Evolutionary conservation across 2,888 invertebrate species (phyloP).

Genomic region (Tinea pellionella): DNA sequence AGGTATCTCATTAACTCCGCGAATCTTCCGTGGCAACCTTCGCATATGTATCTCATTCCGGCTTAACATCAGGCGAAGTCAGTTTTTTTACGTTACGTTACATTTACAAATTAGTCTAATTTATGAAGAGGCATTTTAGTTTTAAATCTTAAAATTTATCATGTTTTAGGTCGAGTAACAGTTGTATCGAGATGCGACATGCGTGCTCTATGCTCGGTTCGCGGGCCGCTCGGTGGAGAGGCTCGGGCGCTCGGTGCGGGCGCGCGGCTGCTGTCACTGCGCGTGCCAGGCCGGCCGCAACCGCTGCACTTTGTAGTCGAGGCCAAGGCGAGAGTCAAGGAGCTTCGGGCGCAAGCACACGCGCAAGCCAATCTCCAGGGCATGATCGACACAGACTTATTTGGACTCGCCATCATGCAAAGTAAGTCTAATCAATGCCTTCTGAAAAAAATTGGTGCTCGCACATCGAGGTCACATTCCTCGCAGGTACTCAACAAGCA

Average conservation of each 20-base stretch:
- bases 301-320: constrained; percentile 71
- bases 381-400: constrained; percentile 86
- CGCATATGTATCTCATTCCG: too few species aligned
- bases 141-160: neutral
- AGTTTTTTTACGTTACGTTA: too few species aligned
- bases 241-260: constrained; percentile 73
- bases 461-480: constrained; percentile 7
- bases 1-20: too few species aligned
- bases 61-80: too few species aligned
- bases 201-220: constrained; percentile 85
- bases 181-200: constrained; percentile 72
- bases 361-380: constrained; percentile 83
- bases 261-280: constrained; percentile 74
- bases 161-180: constrained; percentile 57
- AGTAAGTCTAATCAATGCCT: constrained; percentile 63
- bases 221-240: constrained; percentile 85
- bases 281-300: constrained; percentile 68
- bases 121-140: too few species aligned
- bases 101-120: too few species aligned
- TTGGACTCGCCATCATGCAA: constrained; percentile 85
- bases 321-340: constrained; percentile 86
- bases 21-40: too few species aligned
- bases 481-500: neutral
- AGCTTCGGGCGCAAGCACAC: constrained; percentile 84
- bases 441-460: neutral